A percentile compares a stretch with the other conserved stretches of the same genome.
phyloP scores from a whole-genome alignment of 2,888 invertebrate genomes.

The Athrips mouffetella region DNA sequence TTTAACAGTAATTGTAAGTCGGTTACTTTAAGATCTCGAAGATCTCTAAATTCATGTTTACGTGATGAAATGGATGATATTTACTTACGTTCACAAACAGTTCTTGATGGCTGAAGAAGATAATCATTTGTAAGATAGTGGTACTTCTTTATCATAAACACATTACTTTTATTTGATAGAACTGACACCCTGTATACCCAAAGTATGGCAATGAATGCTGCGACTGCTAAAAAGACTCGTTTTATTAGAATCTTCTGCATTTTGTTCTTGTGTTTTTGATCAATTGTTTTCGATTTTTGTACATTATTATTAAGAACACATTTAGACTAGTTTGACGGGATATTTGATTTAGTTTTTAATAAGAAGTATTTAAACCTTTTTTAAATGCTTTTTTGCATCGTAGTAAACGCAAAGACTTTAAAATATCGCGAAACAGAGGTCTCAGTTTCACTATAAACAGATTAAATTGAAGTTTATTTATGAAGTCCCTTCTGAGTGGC shows the following conservation, averaged over 20 bases:
- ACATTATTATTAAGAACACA: neutral
- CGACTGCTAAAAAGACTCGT: neutral
- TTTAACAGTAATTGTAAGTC: no score
- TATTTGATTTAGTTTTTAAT: no score
- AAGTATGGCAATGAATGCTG: neutral
- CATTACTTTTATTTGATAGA: neutral
- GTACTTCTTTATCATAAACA: neutral
- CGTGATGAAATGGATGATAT: neutral
- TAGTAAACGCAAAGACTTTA: no score
- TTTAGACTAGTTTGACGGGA: no score
- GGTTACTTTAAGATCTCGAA: no score
- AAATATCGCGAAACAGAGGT: no score
- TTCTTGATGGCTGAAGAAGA: neutral
- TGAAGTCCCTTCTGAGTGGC: no score
- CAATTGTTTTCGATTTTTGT: neutral
- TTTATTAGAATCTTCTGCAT: conserved; percentile 2
- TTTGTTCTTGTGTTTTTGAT: neutral
- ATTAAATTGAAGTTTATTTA: no score
- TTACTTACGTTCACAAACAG: conserved; percentile 5
- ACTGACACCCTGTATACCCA: neutral
- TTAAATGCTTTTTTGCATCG: no score
- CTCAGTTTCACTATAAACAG: no score
- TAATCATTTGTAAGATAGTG: neutral
- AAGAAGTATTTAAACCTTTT: no score
- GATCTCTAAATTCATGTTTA: neutral